These are phyloP conservation scores for Phrynocephalus vlangalii DNA, from an alignment of 2,797 vertebrate genomes.

Conservation along the genomic window DNA sequence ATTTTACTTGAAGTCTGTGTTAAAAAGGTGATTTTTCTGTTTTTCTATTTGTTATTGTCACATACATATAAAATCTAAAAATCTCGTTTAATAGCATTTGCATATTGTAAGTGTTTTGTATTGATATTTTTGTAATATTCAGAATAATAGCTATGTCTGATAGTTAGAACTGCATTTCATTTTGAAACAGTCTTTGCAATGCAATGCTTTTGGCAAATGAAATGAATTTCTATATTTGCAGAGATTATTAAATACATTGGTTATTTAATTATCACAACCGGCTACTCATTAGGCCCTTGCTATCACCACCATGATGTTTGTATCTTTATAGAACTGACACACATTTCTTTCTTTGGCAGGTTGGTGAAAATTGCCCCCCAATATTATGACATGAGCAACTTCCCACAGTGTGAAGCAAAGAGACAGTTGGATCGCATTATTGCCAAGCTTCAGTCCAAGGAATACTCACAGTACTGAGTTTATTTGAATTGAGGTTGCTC, in stretches of 20 bases:
- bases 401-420: slow-evolving; percentile 97
- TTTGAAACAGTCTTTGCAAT: slow-evolving; percentile 6
- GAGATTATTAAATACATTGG: slow-evolving; percentile 17
- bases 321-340: slow-evolving; percentile 59
- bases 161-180: background rate
- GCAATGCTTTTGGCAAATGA: rapidly evolving
- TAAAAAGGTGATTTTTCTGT: background rate
- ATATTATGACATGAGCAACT: slow-evolving; percentile 98
- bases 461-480: slow-evolving; percentile 94
- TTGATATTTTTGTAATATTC: background rate
- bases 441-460: slow-evolving; percentile 96
- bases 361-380: slow-evolving; percentile 96
- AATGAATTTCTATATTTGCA: slow-evolving; percentile 24
- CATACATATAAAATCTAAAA: background rate
- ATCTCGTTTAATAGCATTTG: background rate
- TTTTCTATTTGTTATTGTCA: background rate
- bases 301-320: slow-evolving; percentile 27
- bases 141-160: background rate
- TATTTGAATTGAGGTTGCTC: slow-evolving; percentile 79
- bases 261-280: background rate
- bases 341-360: slow-evolving; percentile 81
- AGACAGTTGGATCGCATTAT: slow-evolving; percentile 97
- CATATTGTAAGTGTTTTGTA: background rate
- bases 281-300: slow-evolving; percentile 26
- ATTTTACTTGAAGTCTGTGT: background rate